A percentile compares a stretch with the other conserved stretches of the same genome.
Evolutionary conservation across 2,888 invertebrate genomes (phyloP).

Genomic region (Plusia festucae): DNA sequence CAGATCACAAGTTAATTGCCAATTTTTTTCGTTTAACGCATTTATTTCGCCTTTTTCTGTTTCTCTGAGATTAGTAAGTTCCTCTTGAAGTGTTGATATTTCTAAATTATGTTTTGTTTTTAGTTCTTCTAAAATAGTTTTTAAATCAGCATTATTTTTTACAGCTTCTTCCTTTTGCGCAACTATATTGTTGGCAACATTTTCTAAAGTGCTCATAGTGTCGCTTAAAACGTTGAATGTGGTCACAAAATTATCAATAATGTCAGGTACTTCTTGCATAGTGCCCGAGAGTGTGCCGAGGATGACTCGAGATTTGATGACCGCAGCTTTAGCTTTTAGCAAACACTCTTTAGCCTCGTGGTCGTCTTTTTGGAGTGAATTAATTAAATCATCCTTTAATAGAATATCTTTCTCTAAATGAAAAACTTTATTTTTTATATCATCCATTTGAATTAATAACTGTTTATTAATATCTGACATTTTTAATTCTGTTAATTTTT

Average conservation of each 20-base stretch:
- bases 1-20: constrained; percentile 36
- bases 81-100: constrained; percentile 43
- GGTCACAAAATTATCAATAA: constrained; percentile 65
- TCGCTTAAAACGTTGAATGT: constrained; percentile 64
- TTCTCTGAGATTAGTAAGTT: constrained; percentile 46
- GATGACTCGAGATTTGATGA: constrained; percentile 66
- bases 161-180: constrained; percentile 60
- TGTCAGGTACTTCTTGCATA: constrained; percentile 64
- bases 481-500: constrained; percentile 48
- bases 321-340: constrained; percentile 61
- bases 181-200: constrained; percentile 57
- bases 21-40: constrained; percentile 30
- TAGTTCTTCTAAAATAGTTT: constrained; percentile 49
- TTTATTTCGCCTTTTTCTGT: constrained; percentile 39
- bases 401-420: constrained; percentile 62
- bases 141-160: constrained; percentile 51
- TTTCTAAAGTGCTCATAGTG: constrained; percentile 67
- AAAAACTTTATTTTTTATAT: constrained; percentile 56
- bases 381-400: constrained; percentile 64
- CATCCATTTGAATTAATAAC: constrained; percentile 56
- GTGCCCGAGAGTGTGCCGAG: constrained; percentile 66
- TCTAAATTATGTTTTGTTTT: constrained; percentile 49
- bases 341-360: constrained; percentile 62
- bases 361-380: constrained; percentile 58
- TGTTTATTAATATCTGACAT: constrained; percentile 56